Base-by-base conservation (phyloP, 64 coral and sea anemone species). In the Stichodactyla helianthus region DNA sequence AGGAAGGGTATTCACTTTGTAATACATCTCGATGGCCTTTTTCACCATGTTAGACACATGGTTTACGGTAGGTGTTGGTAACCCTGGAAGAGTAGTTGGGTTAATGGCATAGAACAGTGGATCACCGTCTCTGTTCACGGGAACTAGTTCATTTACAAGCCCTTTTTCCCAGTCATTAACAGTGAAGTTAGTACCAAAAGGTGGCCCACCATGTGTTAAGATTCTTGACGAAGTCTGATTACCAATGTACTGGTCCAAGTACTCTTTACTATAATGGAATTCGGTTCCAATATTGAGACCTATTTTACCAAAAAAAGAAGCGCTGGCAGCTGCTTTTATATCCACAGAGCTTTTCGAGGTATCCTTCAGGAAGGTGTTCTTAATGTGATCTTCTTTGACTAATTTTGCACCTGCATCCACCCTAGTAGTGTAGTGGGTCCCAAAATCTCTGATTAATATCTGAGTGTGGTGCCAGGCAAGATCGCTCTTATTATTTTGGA, bases 401-500 rank as follows among this genome's bases (percentile, higher is more conserved):
- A 98, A 87, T 16, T 88, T 82, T 4, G 92, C 95, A 4, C 95
- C 95, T 14, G 92, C 87, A 17, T 98, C 87, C 26, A 98, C 93
- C 10, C 92, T 93, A 31, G 95, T 93, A 25, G 93, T 59, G 60
- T 85, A 94, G 53, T 98, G 95, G 16, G 95, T 98, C 0, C 95
- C 95, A 31, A 91, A 98, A n/a, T 98, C 95, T 11, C 95, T 89
- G 0, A 98, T 77, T 50, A 98, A 31, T 65, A 94, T 70, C 74
- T 94, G 91, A 9, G 89, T 89, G 51, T 93, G 86, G 81, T 83
- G 92, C n/a, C 87, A 82, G 7, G 95, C 95, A 12, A 89, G 84
- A 0, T 71, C 89, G n/a, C 86, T 94, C 19, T 94, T 98, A 19
- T 98, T 98, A 52, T 88, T 82, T 54, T 98, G 95, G 28, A 98